Percentiles rank a stretch among this genome's conserved stretches.
Conservation (phyloP, 1,140 invertebrate genomes). For the Zaprionus taronus region DNA sequence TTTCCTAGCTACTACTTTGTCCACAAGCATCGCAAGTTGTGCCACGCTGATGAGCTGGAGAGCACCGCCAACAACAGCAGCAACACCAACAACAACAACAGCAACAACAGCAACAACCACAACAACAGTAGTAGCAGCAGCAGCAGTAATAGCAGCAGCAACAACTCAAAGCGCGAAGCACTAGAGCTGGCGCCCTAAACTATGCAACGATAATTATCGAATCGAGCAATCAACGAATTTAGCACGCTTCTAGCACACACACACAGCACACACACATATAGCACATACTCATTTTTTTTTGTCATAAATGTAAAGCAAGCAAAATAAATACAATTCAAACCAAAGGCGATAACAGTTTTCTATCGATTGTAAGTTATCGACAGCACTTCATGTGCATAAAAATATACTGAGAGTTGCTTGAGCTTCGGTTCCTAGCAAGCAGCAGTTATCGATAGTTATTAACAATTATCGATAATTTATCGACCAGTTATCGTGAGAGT, state of each 20-base stretch:
- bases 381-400: not conserved
- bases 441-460: not conserved
- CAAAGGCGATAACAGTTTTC: not conserved
- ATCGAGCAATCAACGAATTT: constrained; percentile 41
- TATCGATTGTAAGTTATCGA: constrained; percentile 5
- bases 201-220: constrained; percentile 1
- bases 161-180: constrained; percentile 14
- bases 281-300: constrained; percentile 38
- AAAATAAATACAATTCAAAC: constrained; percentile 14
- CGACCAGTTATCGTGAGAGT: too few species aligned
- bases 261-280: not conserved
- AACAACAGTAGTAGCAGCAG: constrained; percentile 28
- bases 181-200: constrained; percentile 35
- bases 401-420: not conserved
- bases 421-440: too few species aligned
- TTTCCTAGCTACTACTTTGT: constrained; percentile 97
- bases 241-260: constrained; percentile 24
- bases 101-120: constrained; percentile 21
- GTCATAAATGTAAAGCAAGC: constrained; percentile 33
- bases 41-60: constrained; percentile 88
- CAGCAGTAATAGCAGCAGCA: constrained; percentile 7
- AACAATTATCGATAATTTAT: not conserved
- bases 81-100: constrained; percentile 22
- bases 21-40: constrained; percentile 94
- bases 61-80: constrained; percentile 17